Base-by-base conservation (phyloP, 2,888 invertebrate species). In the Cheilosia impressa region DNA sequence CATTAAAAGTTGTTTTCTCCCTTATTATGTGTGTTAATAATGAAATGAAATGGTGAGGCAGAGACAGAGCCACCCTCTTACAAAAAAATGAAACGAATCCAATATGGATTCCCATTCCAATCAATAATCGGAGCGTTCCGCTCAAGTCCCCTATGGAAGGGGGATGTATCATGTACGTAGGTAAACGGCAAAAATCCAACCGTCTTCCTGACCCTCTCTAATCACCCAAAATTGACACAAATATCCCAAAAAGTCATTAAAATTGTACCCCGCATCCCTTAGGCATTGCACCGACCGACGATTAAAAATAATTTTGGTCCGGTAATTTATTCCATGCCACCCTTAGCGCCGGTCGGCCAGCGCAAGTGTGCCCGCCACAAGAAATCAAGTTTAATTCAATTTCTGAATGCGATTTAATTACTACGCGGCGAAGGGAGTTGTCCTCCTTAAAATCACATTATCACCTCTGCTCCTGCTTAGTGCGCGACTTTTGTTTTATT, bases 101-200 rank as follows among this genome's bases (percentile, higher is more conserved):
- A 84, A 84, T 71, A 84, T 84, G 84, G 84, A 80, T 62, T 80
- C 84, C 75, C 80, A 75, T 71, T 76, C 80, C 69, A 82, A 84
- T 84, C 80, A 71, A 84, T 80, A 78, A 65, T 60, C 43, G 5
- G 43, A n/a, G n/a, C 47, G 65, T 69, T 65, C 38, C 17, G 43
- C 31, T 77, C 43, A 3, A 31, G 19, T n/a, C 5, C 4, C 50
- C 38, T 10, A 3, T 10, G 24, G 58, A 43, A 34, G 50, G 38
- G 47, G 63, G 63, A 43, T 71, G 66, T 38, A 17, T 52, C 27
- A 27, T 27, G 27, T 27, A 50, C 27, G 24, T 27, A 24, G 19
- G 24, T 27, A 24, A 6, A 15, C 22, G 47, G 53, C 7, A 43
- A 58, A 50, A 17, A 65, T 34, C 24, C 10, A 10, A 2, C 22